Evolutionary conservation across 2,113 vertebrate species (phyloP), one percentile per base, ranked within the genome.

Genomic region (Boleophthalmus pectinirostris): DNA sequence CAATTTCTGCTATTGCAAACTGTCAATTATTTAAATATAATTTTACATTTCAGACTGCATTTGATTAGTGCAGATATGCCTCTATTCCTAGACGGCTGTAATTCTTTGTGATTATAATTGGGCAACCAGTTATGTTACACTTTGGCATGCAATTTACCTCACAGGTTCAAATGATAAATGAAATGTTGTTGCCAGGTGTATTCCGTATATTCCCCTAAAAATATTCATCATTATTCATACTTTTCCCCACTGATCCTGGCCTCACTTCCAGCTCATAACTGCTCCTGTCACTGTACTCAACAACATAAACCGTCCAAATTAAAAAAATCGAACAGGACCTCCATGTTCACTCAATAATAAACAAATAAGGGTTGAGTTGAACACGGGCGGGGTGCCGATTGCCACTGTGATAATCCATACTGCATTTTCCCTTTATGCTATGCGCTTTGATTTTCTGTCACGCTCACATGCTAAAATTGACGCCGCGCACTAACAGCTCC

Each of bases 291-390:
- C 16, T 38, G 29, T 64, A 38, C 16, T 61, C 58, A 61, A 33
- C 25, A 61, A 33, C 33, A 38, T n/a, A 64, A 64, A 35, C 18
- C 18, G 29, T 20, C 68, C 57, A 47, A 21, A 72, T 78, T 84
- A 9, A 58, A 66, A n/a, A 60, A 74, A 68, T 35, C n/a, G 43
- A 24, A 56, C 16, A 21, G 20, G n/a, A 54, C 53, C 60, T 47
- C 63, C 64, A 56, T 56, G 21, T 68, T 15, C 12, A 23, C 54
- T 72, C 18, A 21, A 24, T 74, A 45, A 66, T 75, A 68, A 60
- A 70, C 43, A 82, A 79, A 83, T 75, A 70, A 66, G 45, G 72
- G 64, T 76, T 73, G 47, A 85, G 81, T 77, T 75, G 66, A 67
- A 49, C 66, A 43, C 66, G 23, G n/a, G 60, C 66, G 23, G n/a